Conservation (phyloP, 2,797 vertebrate species). For the Sebastes jordani region DNA sequence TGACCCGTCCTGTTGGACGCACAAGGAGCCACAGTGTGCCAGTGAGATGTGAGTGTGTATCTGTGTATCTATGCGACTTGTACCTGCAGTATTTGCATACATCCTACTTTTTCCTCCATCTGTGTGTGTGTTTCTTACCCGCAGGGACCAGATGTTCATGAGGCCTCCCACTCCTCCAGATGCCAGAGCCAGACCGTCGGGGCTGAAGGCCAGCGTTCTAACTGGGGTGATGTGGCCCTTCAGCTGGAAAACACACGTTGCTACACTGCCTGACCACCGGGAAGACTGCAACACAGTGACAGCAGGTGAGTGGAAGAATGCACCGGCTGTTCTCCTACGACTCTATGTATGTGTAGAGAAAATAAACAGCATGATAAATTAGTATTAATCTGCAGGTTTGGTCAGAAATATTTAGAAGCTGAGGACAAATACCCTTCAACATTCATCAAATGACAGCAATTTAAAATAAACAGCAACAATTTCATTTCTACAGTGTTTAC, state of each 20-base stretch:
- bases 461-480: neutral
- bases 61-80: neutral
- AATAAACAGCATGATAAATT: neutral
- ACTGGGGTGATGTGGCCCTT: conserved; percentile 95
- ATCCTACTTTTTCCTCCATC: neutral
- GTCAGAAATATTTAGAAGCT: neutral
- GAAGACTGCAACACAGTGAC: conserved; percentile 39
- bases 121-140: conserved; percentile 70
- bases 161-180: conserved; percentile 96
- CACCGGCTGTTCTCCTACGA: neutral
- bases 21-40: neutral
- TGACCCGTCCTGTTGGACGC: conserved; percentile 88
- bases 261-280: conserved; percentile 66
- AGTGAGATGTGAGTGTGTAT: neutral
- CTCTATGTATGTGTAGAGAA: neutral
- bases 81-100: neutral
- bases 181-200: conserved; percentile 91
- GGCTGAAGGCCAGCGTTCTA: conserved; percentile 91
- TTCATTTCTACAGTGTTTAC: neutral
- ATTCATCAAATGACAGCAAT: neutral
- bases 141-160: conserved; percentile 97
- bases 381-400: neutral
- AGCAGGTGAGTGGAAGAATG: neutral
- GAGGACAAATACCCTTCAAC: neutral
- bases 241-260: conserved; percentile 89